Conservation (phyloP, 2,888 invertebrate genomes). For the Scaptomyza parva region DNA sequence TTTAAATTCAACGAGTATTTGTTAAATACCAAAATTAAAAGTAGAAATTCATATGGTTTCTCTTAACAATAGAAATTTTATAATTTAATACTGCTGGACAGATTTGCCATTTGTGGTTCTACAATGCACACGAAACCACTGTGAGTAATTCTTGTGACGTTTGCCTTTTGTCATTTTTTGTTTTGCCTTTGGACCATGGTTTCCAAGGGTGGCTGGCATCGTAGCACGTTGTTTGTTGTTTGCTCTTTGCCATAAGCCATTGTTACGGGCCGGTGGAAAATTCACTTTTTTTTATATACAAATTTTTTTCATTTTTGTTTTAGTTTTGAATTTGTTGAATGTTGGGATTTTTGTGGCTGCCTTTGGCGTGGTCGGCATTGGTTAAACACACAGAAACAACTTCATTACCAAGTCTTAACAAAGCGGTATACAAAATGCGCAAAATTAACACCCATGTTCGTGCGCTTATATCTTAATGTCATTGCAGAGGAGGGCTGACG, state of each 20-base stretch:
- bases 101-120: slow-evolving; percentile 3
- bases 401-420: slow-evolving; percentile 54
- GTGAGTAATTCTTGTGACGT: slow-evolving; percentile 41
- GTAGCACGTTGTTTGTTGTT: slow-evolving; percentile 33
- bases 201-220: slow-evolving; percentile 23
- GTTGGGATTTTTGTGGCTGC: slow-evolving; percentile 38
- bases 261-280: slow-evolving; percentile 36
- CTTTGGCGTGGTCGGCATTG: slow-evolving; percentile 43
- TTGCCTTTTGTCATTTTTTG: slow-evolving; percentile 56
- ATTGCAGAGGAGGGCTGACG: not conserved
- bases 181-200: slow-evolving; percentile 49
- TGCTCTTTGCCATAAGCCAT: slow-evolving; percentile 47
- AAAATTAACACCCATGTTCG: slow-evolving; percentile 67
- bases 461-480: slow-evolving; percentile 53
- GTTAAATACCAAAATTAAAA: not conserved
- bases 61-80: slow-evolving; percentile 1
- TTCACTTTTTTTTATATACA: slow-evolving; percentile 17
- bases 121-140: not conserved
- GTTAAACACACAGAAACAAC: slow-evolving; percentile 50
- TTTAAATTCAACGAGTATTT: not conserved
- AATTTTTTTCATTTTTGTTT: no score
- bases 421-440: slow-evolving; percentile 22
- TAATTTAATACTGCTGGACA: not conserved
- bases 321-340: slow-evolving; percentile 40
- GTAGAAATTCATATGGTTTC: not conserved